Evolutionary conservation across 2,888 invertebrate genomes (phyloP).

Genomic region (Philaethria dido): DNA sequence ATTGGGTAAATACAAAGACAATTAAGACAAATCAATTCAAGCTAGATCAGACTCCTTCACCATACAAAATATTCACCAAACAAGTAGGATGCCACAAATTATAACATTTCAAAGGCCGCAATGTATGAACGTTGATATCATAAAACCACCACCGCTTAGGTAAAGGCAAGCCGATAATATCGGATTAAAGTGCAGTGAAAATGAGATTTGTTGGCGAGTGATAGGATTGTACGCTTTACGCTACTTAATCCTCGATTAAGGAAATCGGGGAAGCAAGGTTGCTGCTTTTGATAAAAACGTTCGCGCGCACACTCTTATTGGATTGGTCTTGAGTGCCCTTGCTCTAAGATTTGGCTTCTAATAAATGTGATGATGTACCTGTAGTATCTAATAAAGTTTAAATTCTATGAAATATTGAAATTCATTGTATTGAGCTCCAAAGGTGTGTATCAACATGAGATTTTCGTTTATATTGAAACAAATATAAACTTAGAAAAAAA

Average conservation of each 20-base stretch:
- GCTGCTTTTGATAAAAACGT: slow-evolving; percentile 55
- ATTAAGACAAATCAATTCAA: no score
- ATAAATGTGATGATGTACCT: no score
- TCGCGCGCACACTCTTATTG: slow-evolving; percentile 54
- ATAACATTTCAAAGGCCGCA: slow-evolving; percentile 23
- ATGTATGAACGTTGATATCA: slow-evolving; percentile 34
- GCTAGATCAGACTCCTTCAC: no score
- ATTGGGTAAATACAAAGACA: no score
- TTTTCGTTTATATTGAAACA: no score
- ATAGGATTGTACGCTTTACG: slow-evolving; percentile 75
- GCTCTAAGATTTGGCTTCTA: no score
- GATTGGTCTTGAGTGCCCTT: slow-evolving; percentile 49
- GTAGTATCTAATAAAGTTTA: no score
- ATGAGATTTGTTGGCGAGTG: slow-evolving; percentile 77
- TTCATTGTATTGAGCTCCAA: no score
- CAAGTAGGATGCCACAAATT: no score
- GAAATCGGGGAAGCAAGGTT: slow-evolving; percentile 53
- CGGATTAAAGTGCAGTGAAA: slow-evolving; percentile 78
- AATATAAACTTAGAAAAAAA: no score
- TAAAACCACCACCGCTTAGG: slow-evolving; percentile 44
- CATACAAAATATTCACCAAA: not conserved
- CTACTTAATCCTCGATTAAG: slow-evolving; percentile 73
- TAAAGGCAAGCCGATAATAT: slow-evolving; percentile 55
- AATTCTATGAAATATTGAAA: no score
- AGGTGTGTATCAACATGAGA: no score